A percentile compares a stretch with the other conserved stretches of the same genome.
These are phyloP conservation scores for Lasioglossum lativentre DNA, from an alignment of 2,888 invertebrate species.

Conservation along the genomic window DNA sequence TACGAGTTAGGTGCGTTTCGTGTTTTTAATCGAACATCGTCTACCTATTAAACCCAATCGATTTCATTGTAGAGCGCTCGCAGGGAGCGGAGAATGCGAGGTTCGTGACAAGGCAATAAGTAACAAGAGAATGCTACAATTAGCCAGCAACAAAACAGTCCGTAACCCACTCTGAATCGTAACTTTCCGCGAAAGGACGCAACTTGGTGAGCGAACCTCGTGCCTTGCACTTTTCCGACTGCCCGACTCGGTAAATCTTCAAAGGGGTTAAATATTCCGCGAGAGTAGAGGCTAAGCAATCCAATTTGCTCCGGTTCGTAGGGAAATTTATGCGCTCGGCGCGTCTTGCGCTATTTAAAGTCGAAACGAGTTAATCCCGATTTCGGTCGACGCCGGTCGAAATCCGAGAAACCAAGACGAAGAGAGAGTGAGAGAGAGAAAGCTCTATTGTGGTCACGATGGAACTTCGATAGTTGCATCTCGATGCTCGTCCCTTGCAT, in stretches of 20 bases:
- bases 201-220: slow-evolving; percentile 14
- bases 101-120: not conserved
- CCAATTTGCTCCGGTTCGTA: slow-evolving; percentile 33
- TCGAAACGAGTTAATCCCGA: slow-evolving; percentile 34
- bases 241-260: slow-evolving; percentile 32
- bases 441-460: not conserved
- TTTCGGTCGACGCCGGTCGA: slow-evolving; percentile 7
- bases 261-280: slow-evolving; percentile 47
- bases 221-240: slow-evolving; percentile 1
- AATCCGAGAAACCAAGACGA: not conserved
- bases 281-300: slow-evolving; percentile 28
- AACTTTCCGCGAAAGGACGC: slow-evolving; percentile 10
- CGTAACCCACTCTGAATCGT: not conserved
- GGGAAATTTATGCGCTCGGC: slow-evolving; percentile 35
- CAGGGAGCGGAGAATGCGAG: not conserved
- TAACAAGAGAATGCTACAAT: slow-evolving; percentile 7
- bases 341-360: slow-evolving; percentile 14
- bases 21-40: not conserved
- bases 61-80: not conserved
- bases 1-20: not conserved
- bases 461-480: not conserved
- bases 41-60: not conserved
- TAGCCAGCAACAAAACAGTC: not conserved
- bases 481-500: not conserved
- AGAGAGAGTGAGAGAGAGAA: not conserved